Base-by-base conservation (phyloP, 2,113 vertebrate species). In the Mormyrus iriodes region DNA sequence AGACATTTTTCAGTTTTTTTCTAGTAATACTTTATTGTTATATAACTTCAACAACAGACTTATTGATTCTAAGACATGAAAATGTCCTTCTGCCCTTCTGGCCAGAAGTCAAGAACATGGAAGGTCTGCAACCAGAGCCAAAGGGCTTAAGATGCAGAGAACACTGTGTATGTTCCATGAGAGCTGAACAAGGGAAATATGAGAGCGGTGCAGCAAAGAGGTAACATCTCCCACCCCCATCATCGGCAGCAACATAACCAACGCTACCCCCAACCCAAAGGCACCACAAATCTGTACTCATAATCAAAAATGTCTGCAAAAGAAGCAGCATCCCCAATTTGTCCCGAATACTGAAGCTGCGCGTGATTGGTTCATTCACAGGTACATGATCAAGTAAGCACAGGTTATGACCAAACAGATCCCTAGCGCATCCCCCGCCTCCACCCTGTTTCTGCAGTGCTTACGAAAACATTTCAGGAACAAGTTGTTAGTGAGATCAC, bases 401-500 rank as follows among this genome's bases (percentile, higher is more conserved):
- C 31, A 42, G 35, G 73, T n/a, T 69, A 42, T 42, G 73, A 79
- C 31, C 73, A 15, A 79, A 19, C 17, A 79, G 4, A 79, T 3
- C 73, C 31, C 73, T 35, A 4, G 15, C 42, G 73, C 12, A 42
- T 42, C 5, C 73, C 35, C 3, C 35, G 6, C 13, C 6, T 79
- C 35, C 17, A 42, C 73, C 13, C 35, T 42, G 42, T 79, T 79
- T 79, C 73, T 79, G 73, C 73, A 8, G 35, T 42, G 73, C 69
- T 76, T 35, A 79, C 6, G 4, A 79, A 42, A 42, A 19, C 31
- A 79, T 42, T 42, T 79, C 73, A 79, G 35, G 73, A 79, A 79
- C 73, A 79, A 79, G 31, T 79, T 79, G 73, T 79, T 79, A 79
- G 73, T 79, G 73, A 79, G 73, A 79, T 79, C 73, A 79, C 73